Percentiles rank a stretch among this genome's conserved stretches.
Evolutionary conservation across 2,113 vertebrate genomes (phyloP).

Genomic region (Vombatus ursinus): DNA sequence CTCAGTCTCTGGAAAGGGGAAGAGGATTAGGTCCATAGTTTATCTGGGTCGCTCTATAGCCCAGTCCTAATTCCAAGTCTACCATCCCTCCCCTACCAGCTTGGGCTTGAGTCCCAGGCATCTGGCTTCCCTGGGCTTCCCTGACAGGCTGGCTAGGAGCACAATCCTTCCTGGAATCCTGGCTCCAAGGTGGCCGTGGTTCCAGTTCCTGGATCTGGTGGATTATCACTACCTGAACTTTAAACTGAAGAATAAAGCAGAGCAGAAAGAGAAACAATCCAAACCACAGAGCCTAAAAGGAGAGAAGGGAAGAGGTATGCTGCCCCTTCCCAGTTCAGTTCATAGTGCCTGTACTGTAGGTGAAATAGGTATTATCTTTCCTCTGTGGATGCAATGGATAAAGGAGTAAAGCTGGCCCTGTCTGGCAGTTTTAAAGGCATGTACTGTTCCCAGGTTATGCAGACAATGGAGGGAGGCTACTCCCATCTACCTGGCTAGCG

Average conservation of each 20-base stretch:
- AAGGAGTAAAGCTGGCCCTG: background rate
- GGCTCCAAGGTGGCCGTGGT: background rate
- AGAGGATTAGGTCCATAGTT: background rate
- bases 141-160: background rate
- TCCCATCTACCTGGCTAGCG: background rate
- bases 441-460: background rate
- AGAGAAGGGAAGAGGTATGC: background rate
- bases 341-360: background rate
- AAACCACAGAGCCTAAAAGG: background rate
- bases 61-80: background rate
- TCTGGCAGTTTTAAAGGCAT: background rate
- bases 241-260: background rate
- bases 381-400: background rate
- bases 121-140: background rate
- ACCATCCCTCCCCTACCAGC: background rate
- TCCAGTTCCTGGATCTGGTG: background rate
- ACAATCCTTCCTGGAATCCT: background rate
- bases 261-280: background rate
- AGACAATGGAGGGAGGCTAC: background rate
- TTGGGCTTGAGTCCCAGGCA: background rate
- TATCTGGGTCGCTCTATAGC: no score
- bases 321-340: background rate
- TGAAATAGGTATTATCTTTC: background rate
- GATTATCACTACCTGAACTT: background rate
- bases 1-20: background rate